Evolutionary conservation across 2,113 vertebrate genomes (phyloP).

Genomic region (Rhizomys pruinosus): DNA sequence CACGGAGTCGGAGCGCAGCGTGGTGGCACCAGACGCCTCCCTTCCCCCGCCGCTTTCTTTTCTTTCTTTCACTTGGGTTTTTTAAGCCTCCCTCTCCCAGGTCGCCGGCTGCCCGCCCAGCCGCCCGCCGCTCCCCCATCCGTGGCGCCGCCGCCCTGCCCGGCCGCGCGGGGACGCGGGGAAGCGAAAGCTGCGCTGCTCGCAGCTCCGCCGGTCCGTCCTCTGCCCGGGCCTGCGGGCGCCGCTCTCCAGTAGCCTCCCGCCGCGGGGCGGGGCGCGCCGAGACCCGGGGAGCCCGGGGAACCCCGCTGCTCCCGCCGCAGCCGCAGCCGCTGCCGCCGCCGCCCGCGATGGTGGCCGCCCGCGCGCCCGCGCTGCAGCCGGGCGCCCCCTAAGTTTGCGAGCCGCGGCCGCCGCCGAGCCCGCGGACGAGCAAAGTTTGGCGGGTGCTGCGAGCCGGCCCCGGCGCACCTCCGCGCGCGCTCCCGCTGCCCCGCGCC

Average conservation of each 20-base stretch:
- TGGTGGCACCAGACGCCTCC: slow-evolving; percentile 78
- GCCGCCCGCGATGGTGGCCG: slow-evolving; percentile 73
- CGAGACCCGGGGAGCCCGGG: neutral
- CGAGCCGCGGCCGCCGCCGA: slow-evolving; percentile 29
- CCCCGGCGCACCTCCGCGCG: slow-evolving; percentile 41
- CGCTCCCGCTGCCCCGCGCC: slow-evolving; percentile 40
- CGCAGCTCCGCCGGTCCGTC: neutral
- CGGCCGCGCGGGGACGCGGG: neutral
- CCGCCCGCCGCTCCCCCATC: slow-evolving; percentile 25
- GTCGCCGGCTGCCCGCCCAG: slow-evolving; percentile 52
- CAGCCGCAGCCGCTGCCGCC: slow-evolving; percentile 27
- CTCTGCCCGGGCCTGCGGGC: neutral
- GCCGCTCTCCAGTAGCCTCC: neutral
- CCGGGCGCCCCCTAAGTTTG: slow-evolving; percentile 75
- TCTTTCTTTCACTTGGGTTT: slow-evolving; percentile 49
- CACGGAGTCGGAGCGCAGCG: slow-evolving; percentile 66
- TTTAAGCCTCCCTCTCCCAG: slow-evolving; percentile 54
- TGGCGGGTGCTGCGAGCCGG: slow-evolving; percentile 57
- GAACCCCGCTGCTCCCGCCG: neutral
- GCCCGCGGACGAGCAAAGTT: slow-evolving; percentile 69
- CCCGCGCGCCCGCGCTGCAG: slow-evolving; percentile 60
- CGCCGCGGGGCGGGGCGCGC: neutral
- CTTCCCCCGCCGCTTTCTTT: slow-evolving; percentile 53
- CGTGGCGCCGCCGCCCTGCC: neutral
- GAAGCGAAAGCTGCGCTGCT: slow-evolving; percentile 12